Conservation (phyloP, 2,113 vertebrate species). For the Psettodes erumei region DNA sequence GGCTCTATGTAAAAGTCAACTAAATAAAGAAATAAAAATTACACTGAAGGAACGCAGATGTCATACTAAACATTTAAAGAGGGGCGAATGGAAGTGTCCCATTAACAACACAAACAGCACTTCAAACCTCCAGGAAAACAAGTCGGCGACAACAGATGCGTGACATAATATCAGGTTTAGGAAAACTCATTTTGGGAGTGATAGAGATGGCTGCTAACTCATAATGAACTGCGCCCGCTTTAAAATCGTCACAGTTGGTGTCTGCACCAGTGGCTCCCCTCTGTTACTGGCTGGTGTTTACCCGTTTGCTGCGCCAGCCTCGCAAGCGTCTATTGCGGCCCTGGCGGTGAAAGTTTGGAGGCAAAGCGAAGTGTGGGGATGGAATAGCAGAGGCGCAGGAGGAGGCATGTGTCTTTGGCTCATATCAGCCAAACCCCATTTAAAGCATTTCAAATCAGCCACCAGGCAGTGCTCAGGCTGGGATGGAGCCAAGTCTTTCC, state of each 20-base stretch:
- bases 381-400: constrained; percentile 35
- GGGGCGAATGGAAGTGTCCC: constrained; percentile 45
- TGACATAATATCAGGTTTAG: constrained; percentile 67
- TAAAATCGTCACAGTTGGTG: constrained; percentile 60
- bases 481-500: constrained; percentile 44
- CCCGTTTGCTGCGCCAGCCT: constrained; percentile 45
- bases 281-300: constrained; percentile 56
- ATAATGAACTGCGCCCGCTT: constrained; percentile 44
- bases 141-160: constrained; percentile 64
- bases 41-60: constrained; percentile 63
- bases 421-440: constrained; percentile 41
- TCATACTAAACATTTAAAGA: constrained; percentile 69
- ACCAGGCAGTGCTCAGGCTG: constrained; percentile 37
- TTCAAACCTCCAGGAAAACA: constrained; percentile 38
- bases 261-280: constrained; percentile 47
- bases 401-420: constrained; percentile 63
- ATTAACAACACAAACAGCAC: constrained; percentile 64
- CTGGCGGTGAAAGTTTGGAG: constrained; percentile 49
- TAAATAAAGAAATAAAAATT: constrained; percentile 37
- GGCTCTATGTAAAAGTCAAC: constrained; percentile 42
- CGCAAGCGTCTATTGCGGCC: constrained; percentile 37
- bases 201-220: constrained; percentile 53
- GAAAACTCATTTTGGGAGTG: constrained; percentile 58
- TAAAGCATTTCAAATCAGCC: constrained; percentile 69
- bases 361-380: constrained; percentile 21